Base-by-base conservation (phyloP, 2,797 vertebrate genomes). In the Tadarida brasiliensis region DNA sequence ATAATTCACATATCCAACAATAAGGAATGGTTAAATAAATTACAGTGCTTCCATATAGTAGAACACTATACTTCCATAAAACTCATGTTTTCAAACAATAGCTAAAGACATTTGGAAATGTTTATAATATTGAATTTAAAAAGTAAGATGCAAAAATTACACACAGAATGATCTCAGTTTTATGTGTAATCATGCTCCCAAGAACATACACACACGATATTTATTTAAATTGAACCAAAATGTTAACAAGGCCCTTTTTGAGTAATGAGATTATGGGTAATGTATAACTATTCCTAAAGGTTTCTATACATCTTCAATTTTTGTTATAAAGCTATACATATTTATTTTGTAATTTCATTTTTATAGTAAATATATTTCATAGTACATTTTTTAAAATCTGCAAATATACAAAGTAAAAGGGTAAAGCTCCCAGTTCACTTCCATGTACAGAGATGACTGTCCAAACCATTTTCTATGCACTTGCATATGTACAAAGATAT, bases 171-270 rank as follows among this genome's bases (percentile, higher is more conserved):
- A 90, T 87, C 87, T 95, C 96, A 94, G 26, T 77, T 81, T 84
- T 96, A 65, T 85, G 77, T 67, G 35, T 19, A 84, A 26, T 80
- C 73, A 9, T 35, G 47, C 61, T 83, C 44, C n/a, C 65, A 70
- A 92, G 11, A 28, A 82, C 56, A 87, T 16, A n/a, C 7, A 82
- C 28, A 87, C 28, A 26, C 51, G 70, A 81, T 85, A 70, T 33
- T 91, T 70, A 57, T 87, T 96, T 73, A 86, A 85, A 57, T 78
- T 91, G 70, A 96, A 94, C n/a, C 61, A 94, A 90, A 90, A 93
- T 30, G n/a, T 47, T 93, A 70, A 85, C n/a, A 94, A 89, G 44
- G 3, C 14, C 91, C 47, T 89, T 97, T 85, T 65, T 92, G 68
- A 96, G 73, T 93, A 65, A 91, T 91, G 70, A 94, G 39, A 90